Base-by-base conservation (phyloP, 2,113 vertebrate species). In the Antigone vipio region DNA sequence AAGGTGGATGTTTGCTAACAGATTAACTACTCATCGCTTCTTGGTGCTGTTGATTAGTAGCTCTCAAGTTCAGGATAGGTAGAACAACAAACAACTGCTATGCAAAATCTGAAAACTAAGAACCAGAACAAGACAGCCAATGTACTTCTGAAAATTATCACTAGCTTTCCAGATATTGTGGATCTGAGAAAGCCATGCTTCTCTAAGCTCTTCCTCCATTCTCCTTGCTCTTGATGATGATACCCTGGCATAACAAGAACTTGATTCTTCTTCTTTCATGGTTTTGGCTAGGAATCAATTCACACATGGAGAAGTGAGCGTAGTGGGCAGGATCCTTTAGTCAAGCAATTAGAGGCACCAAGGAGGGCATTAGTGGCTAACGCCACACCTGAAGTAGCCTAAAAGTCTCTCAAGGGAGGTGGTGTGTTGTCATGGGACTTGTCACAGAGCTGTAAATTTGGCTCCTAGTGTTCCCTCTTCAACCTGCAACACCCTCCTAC, bases 261-360 rank as follows among this genome's bases (percentile, higher is more conserved):
- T 83, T 81, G 34, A 34, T 55, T 64, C 6, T 72, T 92, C 56
- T 59, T 12, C 69, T 85, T 64, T 79, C 76, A 27, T 59, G 23
- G 11, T 62, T 88, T 88, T 87, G 68, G 15, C 23, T 88, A 69
- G 29, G 34, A 81, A 64, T 80, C 68, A 66, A 75, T 84, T 92
- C 40, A 38, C 30, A 21, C 6, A 10, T n/a, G 69, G 26, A 38
- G 23, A 75, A 38, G 7, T 15, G 49, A 74, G 13, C 0, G 0
- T 69, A 44, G 34, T 58, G 42, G 42, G 32, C 45, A 74, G 38
- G 35, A 30, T 77, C 24, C 26, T 27, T 82, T 62, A 62, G 45
- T 83, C 49, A 60, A 32, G 38, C 55, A 79, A 12, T 45, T 32
- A 66, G 40, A 81, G 35, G 22, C 40, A 32, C 26, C 50, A 63